Evolutionary conservation across 2,797 vertebrate species (phyloP).

Genomic region (Pempheris klunzingeri): DNA sequence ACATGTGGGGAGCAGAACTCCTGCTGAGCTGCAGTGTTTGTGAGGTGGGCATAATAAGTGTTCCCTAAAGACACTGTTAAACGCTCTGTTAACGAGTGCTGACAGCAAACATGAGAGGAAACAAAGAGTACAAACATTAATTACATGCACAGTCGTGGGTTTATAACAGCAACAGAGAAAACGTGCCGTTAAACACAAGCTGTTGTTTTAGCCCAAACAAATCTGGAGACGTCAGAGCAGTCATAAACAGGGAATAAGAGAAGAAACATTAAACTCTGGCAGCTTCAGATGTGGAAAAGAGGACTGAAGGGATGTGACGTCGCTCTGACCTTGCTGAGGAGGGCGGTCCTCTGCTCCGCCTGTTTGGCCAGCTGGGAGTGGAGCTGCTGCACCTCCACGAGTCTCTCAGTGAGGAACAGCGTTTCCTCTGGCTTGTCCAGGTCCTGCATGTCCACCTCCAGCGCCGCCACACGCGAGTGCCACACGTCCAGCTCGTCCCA

Average conservation of each 20-base stretch:
- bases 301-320: background rate
- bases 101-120: background rate
- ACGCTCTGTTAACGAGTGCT: background rate
- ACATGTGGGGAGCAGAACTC: background rate
- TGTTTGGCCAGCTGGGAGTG: constrained; percentile 89
- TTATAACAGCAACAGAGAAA: background rate
- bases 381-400: constrained; percentile 87
- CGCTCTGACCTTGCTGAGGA: constrained; percentile 91
- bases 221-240: background rate
- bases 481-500: constrained; percentile 93
- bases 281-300: background rate
- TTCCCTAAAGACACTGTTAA: background rate
- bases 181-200: background rate
- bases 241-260: background rate
- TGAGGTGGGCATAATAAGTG: background rate
- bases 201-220: constrained; percentile 11
- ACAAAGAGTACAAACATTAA: background rate
- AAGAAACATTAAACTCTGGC: background rate
- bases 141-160: background rate
- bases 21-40: background rate
- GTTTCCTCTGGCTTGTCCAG: constrained; percentile 87
- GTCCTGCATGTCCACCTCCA: constrained; percentile 93
- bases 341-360: constrained; percentile 90
- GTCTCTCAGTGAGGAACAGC: constrained; percentile 86
- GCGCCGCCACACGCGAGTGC: constrained; percentile 88